phyloP scores from a whole-genome alignment of 2,113 vertebrate genomes.

The Aspiorhynchus laticeps region DNA sequence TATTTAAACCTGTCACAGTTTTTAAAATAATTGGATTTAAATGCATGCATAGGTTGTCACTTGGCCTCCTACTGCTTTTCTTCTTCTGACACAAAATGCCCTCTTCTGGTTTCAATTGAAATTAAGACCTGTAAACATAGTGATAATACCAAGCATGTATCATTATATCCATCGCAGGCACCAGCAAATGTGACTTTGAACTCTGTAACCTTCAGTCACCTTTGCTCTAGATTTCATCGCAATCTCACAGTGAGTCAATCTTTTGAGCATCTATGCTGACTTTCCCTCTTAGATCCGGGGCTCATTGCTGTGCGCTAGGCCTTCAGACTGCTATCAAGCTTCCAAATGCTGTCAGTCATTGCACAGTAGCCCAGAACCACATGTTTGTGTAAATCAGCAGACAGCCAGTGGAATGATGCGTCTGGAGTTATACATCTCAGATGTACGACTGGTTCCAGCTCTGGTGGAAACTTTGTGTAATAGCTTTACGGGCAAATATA shows the following conservation, averaged over 20 bases:
- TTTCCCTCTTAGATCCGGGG: not conserved
- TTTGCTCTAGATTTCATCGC: slow-evolving; percentile 24
- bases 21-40: not conserved
- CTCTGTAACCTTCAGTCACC: not conserved
- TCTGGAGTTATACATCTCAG: slow-evolving; percentile 65
- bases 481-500: slow-evolving; percentile 36
- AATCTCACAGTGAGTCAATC: not conserved
- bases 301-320: not conserved
- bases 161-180: not conserved
- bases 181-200: not conserved
- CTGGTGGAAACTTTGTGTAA: slow-evolving; percentile 57
- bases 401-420: slow-evolving; percentile 51
- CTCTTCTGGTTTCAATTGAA: slow-evolving; percentile 36
- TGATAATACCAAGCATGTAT: not conserved
- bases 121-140: not conserved
- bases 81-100: slow-evolving; percentile 30
- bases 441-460: slow-evolving; percentile 67
- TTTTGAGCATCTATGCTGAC: slow-evolving; percentile 2
- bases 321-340: slow-evolving; percentile 5
- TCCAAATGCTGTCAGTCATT: slow-evolving; percentile 34
- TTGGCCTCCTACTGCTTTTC: not conserved
- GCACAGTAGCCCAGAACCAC: slow-evolving; percentile 54
- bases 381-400: slow-evolving; percentile 50
- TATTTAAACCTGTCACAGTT: not conserved
- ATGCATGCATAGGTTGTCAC: not conserved